Evolutionary conservation across 2,888 invertebrate genomes (phyloP), one percentile per base, ranked within the genome.

Genomic region (Lepetodrilus schrolli): DNA sequence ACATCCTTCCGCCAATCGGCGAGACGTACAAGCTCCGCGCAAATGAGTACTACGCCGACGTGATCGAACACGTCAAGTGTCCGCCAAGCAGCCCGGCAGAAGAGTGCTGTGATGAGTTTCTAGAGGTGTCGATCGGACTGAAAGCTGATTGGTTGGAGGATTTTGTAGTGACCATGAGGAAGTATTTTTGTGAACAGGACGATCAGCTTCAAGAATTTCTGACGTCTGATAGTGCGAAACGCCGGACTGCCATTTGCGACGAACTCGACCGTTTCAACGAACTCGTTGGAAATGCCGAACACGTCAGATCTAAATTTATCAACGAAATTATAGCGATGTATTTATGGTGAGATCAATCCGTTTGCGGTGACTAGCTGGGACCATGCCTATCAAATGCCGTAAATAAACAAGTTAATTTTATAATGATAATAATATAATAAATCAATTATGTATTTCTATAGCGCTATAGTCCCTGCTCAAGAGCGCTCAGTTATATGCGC

Each of bases 1-100:
- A 26, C 17, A 58, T 58, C 10, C 34, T 58, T 58, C 58, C 58
- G 10, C 58, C 58, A 13, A 58, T 58, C 30, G 58, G 58, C 58
- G 58, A 58, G 30, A 58, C 58, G n/a, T 58, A 34, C 26, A 23
- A 30, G 34, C 17, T 58, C 26, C 58, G 58, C 10, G 17, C 34
- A 0, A 30, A 58, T 1, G 7, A 58, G 5, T 58, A 58, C 58
- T 58, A 58, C 17, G 7, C 26, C 1, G 21, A 7, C 3, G 17
- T 66, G 36, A 5, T 0, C 43, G 7, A 43, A 17, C 4, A 7
- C n/a, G 0, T 0, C 1, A 8, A 17, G 13, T 17, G 17, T 43
- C 17, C 43, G 43, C 4, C 13, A 13, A 17, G 17, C 43, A 4
- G 10, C 17, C 2, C 13, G 43, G 13, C 17, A 2, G 8, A 10